Base-by-base conservation (phyloP, 2,888 invertebrate species). In the Elmis aenea region DNA sequence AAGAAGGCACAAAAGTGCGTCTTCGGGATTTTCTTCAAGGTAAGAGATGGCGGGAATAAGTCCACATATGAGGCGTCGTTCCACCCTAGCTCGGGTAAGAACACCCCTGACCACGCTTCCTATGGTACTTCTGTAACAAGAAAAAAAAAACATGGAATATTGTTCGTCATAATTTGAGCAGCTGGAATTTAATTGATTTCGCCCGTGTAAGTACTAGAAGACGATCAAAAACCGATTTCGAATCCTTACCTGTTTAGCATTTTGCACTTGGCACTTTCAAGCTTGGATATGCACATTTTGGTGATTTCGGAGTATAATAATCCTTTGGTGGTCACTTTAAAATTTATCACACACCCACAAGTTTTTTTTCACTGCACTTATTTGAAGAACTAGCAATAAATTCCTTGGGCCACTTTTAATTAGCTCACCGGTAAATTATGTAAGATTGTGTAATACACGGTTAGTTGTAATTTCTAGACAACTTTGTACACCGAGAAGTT, bases 1-100 rank as follows among this genome's bases (percentile, higher is more conserved):
- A 10, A 85, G 74, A 24, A 85, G 66, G 55, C 85, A 85, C 57
- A 83, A 77, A 0, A 83, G 71, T 1, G 81, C 79, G 4, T 80
- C 77, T 38, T 77, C 75, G 26, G 72, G 70, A 48, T 71, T 70
- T 38, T 73, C 72, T 3, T 81, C 78, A 38, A 82, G 61, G 38
- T 73, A 73, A 49, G 75, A 71, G 16, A 82, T 71, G 6, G 79
- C 77, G 1, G 81, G 79, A 26, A 79, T 60, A 27, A 82, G 73
- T 3, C 81, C 82, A 41, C 79, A 73, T 0, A 81, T 77, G 22
- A 82, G 62, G 33, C 79, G 68, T 42, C 75, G 71, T 57, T 78
- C 77, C 27, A 68, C 63, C 46, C 69, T 70, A 3, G 78, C 77
- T 32, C 70, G 63, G 15, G 71, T 65, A 4, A 78, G 66, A 42